Evolutionary conservation across 1,140 invertebrate species (phyloP).

Genomic region (Conopomorpha cramerella): DNA sequence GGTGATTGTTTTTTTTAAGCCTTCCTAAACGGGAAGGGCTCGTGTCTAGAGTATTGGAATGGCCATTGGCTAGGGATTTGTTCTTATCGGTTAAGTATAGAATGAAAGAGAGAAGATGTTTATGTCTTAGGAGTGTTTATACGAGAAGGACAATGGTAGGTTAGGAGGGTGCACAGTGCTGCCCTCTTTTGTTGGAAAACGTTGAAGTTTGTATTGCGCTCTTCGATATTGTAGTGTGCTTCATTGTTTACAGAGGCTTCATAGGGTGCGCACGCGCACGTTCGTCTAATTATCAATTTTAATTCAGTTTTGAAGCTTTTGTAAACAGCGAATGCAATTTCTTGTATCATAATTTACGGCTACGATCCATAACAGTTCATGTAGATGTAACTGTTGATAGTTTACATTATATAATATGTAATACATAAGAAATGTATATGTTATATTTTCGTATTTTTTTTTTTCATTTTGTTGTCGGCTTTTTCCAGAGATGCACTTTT

Average conservation of each 20-base stretch:
- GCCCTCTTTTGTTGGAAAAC: conserved; percentile 20
- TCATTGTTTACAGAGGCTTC: conserved; percentile 18
- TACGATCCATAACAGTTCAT: conserved; percentile 49
- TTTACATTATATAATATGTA: no score
- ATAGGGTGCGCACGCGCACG: no score
- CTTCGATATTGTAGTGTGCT: conserved; percentile 14
- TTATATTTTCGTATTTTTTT: conserved; percentile 49
- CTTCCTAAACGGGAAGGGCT: no score
- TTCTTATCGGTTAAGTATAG: no score
- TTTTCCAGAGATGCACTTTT: not conserved
- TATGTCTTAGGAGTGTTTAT: no score
- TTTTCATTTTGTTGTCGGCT: conserved; percentile 18
- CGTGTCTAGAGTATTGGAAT: no score
- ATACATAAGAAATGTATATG: conserved; percentile 53
- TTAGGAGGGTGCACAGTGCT: conserved; percentile 14
- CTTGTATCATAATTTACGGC: conserved; percentile 52
- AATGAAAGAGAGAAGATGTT: no score
- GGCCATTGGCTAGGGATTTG: no score
- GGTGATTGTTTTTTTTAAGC: no score
- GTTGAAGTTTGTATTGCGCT: conserved; percentile 19
- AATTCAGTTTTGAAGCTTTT: no score
- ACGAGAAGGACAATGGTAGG: conserved; percentile 38
- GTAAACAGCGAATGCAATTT: no score
- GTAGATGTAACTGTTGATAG: conserved; percentile 55
- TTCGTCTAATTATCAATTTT: no score